Evolutionary conservation across 2,113 vertebrate species (phyloP).

Genomic region (Prochilodus magdalenae): DNA sequence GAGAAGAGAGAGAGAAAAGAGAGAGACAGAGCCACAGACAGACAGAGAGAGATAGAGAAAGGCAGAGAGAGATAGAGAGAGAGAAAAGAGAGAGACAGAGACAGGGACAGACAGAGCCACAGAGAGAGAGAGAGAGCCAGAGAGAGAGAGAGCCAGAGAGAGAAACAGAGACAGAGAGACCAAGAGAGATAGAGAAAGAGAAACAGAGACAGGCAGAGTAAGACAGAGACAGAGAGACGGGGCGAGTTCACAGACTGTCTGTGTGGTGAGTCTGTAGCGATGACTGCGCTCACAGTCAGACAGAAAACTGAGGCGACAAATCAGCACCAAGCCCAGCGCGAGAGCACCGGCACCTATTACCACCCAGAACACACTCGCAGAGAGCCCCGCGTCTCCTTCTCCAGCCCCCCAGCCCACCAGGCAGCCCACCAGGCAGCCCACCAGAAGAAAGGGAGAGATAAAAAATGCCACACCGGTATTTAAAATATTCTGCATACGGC

Average conservation of each 20-base stretch:
- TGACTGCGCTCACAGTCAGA: slow-evolving; percentile 73
- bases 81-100: too few species aligned
- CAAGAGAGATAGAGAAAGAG: too few species aligned
- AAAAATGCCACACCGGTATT: slow-evolving; percentile 72
- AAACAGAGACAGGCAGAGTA: slow-evolving; percentile 60
- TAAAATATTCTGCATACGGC: slow-evolving; percentile 81
- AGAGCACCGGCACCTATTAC: too few species aligned
- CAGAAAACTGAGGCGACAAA: slow-evolving; percentile 77
- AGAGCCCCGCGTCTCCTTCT: slow-evolving; percentile 5
- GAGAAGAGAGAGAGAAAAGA: slow-evolving; percentile 52
- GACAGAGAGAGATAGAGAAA: too few species aligned
- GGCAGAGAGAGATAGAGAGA: too few species aligned
- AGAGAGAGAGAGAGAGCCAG: too few species aligned
- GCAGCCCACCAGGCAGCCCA: slow-evolving; percentile 57
- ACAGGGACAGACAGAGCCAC: too few species aligned
- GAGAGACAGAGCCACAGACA: too few species aligned
- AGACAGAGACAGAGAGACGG: too few species aligned
- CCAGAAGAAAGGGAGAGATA: slow-evolving; percentile 53
- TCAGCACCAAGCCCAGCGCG: too few species aligned
- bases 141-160: not conserved
- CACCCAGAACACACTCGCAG: slow-evolving; percentile 42
- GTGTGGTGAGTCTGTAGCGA: slow-evolving; percentile 75
- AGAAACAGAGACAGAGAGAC: too few species aligned
- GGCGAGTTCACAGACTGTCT: slow-evolving; percentile 60
- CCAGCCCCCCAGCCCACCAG: not conserved